Evolutionary conservation across 2,797 vertebrate species (phyloP).

Genomic region (Cygnus olor): DNA sequence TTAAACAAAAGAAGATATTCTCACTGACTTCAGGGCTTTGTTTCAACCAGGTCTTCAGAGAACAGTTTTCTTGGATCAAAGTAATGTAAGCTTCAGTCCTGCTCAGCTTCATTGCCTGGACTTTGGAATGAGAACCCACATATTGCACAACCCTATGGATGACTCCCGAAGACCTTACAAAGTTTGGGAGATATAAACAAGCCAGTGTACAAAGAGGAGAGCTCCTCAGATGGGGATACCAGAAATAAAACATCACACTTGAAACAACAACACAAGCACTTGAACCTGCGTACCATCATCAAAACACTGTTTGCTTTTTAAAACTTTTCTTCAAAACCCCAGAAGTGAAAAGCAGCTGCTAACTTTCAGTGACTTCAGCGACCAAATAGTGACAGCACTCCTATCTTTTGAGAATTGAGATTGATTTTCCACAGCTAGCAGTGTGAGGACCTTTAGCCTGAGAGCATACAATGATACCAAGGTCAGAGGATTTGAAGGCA

Average conservation of each 20-base stretch:
- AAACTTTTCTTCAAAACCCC: not conserved
- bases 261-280: not conserved
- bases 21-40: not conserved
- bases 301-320: not conserved
- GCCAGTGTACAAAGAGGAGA: not conserved
- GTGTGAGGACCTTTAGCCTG: constrained; percentile 44
- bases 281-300: not conserved
- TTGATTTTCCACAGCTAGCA: constrained; percentile 63
- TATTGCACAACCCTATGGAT: rapidly evolving
- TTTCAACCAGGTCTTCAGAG: not conserved
- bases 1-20: not conserved
- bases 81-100: not conserved
- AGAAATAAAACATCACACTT: not conserved
- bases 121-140: not conserved
- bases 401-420: constrained; percentile 58
- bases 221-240: not conserved
- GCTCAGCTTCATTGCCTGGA: not conserved
- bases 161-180: not conserved
- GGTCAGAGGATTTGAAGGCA: constrained; percentile 47
- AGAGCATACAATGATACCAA: constrained; percentile 17
- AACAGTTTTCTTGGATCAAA: not conserved
- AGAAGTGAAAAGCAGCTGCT: constrained; percentile 32
- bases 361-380: constrained; percentile 45
- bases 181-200: not conserved
- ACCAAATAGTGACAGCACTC: not conserved